A percentile compares a stretch with the other conserved stretches of the same genome.
These are phyloP conservation scores for Acanthoscelides obtectus DNA, from an alignment of 2,888 invertebrate genomes.

Conservation along the genomic window DNA sequence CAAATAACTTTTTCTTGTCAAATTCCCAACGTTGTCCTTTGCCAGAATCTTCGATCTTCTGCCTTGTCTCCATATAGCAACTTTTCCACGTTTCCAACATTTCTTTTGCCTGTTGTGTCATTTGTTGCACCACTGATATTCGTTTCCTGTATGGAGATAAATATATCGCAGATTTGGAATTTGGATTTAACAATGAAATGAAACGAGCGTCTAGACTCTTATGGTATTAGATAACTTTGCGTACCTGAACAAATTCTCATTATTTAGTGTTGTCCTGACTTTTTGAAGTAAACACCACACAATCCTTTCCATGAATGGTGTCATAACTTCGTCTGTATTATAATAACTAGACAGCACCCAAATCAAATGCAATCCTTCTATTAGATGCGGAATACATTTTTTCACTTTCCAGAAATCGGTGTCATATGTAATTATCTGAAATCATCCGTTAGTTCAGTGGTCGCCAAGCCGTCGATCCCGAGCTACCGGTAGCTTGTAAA, in stretches of 20 bases:
- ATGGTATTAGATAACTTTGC: neutral
- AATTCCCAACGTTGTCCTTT: conserved; percentile 91
- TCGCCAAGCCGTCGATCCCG: too few species aligned
- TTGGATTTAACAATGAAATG: conserved; percentile 3
- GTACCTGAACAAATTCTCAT: conserved; percentile 73
- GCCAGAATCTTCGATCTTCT: conserved; percentile 81
- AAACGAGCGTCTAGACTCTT: too few species aligned
- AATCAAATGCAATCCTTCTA: conserved; percentile 82
- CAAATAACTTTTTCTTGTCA: conserved; percentile 75
- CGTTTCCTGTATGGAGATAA: conserved; percentile 22
- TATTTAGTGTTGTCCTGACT: conserved; percentile 64
- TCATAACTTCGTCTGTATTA: conserved; percentile 80
- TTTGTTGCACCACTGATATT: conserved; percentile 26
- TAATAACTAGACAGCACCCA: conserved; percentile 89
- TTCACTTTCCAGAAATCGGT: conserved; percentile 67
- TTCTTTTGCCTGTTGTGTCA: conserved; percentile 55
- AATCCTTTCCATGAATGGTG: conserved; percentile 74
- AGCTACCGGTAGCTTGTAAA: too few species aligned
- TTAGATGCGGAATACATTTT: conserved; percentile 70
- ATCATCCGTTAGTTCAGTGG: too few species aligned
- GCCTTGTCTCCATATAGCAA: conserved; percentile 70
- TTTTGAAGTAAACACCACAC: conserved; percentile 78
- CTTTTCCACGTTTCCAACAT: conserved; percentile 73
- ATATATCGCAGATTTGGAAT: neutral
- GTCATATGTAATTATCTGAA: conserved; percentile 39